Base-by-base conservation (phyloP, 2,888 invertebrate genomes). In the Alviniconcha strummeri region DNA sequence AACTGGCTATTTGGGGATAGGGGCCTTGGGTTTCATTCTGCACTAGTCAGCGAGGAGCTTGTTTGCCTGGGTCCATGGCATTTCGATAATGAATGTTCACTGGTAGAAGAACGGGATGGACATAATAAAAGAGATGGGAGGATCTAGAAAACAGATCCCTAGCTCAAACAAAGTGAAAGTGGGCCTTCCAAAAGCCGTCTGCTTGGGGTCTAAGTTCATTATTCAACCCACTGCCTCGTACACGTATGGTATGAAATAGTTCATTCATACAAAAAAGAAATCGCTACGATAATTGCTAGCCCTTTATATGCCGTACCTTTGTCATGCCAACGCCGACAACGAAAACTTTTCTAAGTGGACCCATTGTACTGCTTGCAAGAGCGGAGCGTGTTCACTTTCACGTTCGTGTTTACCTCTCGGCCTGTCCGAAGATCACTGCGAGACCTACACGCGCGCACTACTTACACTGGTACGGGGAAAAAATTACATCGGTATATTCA, bases 291-390 rank as follows among this genome's bases (percentile, higher is more conserved):
- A 52, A 5, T 64, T 69, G 64, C 55, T 36, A 9, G 54, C 52
- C 36, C 36, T 36, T 36, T 36, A 36, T 36, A 36, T 36, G 36
- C 36, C 67, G 93, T 94, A 96, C 96, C 95, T 98, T 98, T 87
- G 98, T 98, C 98, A 99, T 99, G 87, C 98, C 98, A 89, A 98
- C 98, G 87, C 99, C 99, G 91, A 98, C 96, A 83, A 98, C 98
- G 94, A 96, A 99, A 82, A 98, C 97, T 84, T 90, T 91, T 84
- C 90, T 71, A 11, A 4, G 56, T 6, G 75, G 64, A 19, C 54
- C 78, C 84, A 84, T 85, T 72, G 52, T 79, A 17, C 71, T 64
- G 64, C 64, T 13, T 8, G 78, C 56, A 13, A 79, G 79, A 52
- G 57, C n/a, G 67, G 36, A 36, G 36, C 36, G 36, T 36, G 36